Evolutionary conservation across 2,113 vertebrate species (phyloP).

Genomic region (Urocolius indicus): DNA sequence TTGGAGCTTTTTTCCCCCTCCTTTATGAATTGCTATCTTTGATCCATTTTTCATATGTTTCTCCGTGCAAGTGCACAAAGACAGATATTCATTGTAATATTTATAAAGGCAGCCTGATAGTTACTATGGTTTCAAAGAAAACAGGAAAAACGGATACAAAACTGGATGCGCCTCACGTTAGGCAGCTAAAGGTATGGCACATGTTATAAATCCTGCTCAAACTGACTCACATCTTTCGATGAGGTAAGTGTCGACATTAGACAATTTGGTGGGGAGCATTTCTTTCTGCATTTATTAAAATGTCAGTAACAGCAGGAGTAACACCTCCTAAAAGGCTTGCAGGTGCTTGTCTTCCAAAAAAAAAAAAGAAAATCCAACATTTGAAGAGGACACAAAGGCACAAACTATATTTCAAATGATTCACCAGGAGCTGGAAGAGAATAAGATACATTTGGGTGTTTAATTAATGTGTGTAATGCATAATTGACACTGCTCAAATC

Average conservation of each 20-base stretch:
- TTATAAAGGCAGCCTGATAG: constrained; percentile 38
- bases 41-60: constrained; percentile 50
- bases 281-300: constrained; percentile 78
- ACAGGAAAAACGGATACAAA: constrained; percentile 34
- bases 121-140: constrained; percentile 53
- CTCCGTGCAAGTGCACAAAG: background rate
- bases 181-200: background rate
- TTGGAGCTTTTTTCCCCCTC: fast-evolving
- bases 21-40: constrained; percentile 11
- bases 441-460: background rate
- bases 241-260: constrained; percentile 74
- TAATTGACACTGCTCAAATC: background rate
- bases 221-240: constrained; percentile 59
- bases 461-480: background rate
- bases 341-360: constrained; percentile 65
- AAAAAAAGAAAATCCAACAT: constrained; percentile 21
- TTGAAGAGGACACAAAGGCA: constrained; percentile 24
- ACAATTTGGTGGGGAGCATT: constrained; percentile 69
- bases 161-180: background rate
- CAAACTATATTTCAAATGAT: background rate
- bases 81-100: constrained; percentile 52
- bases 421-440: background rate
- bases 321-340: constrained; percentile 70
- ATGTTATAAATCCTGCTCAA: constrained; percentile 48
- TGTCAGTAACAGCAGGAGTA: constrained; percentile 58